These are phyloP conservation scores for Drosophila pseudoananassae DNA, from an alignment of 1,140 invertebrate species.

Conservation along the genomic window DNA sequence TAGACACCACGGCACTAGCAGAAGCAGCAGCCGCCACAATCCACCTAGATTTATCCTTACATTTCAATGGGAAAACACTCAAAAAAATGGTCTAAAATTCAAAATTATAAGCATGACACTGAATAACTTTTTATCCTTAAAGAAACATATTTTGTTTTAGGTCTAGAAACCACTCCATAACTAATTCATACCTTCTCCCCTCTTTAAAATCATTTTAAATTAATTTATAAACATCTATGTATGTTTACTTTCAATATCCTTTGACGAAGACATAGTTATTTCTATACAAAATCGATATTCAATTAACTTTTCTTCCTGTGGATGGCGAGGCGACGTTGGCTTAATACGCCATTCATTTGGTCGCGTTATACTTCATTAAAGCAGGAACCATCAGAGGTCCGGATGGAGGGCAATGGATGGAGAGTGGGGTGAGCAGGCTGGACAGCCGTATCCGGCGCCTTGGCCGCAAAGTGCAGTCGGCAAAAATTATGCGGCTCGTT, in stretches of 20 bases:
- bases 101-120: neutral
- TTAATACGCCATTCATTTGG: slow-evolving; percentile 81
- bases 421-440: neutral
- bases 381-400: slow-evolving; percentile 44
- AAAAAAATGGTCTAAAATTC: neutral
- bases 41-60: slow-evolving; percentile 72
- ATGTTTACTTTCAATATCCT: neutral
- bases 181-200: neutral
- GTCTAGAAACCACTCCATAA: neutral
- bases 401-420: neutral
- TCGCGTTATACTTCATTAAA: slow-evolving; percentile 79
- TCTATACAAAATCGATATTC: neutral
- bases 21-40: slow-evolving; percentile 3
- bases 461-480: slow-evolving; percentile 77
- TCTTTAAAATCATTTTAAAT: neutral
- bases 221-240: neutral
- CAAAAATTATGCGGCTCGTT: slow-evolving; percentile 81
- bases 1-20: too few relatives aligned
- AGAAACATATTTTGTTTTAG: neutral
- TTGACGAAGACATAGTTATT: neutral
- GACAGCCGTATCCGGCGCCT: slow-evolving; percentile 57
- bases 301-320: slow-evolving; percentile 15
- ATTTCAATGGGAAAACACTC: slow-evolving; percentile 51
- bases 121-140: too few relatives aligned
- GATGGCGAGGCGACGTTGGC: slow-evolving; percentile 71